phyloP scores from a whole-genome alignment of 2,797 vertebrate species.

The Gymnoscopelus microlampas region DNA sequence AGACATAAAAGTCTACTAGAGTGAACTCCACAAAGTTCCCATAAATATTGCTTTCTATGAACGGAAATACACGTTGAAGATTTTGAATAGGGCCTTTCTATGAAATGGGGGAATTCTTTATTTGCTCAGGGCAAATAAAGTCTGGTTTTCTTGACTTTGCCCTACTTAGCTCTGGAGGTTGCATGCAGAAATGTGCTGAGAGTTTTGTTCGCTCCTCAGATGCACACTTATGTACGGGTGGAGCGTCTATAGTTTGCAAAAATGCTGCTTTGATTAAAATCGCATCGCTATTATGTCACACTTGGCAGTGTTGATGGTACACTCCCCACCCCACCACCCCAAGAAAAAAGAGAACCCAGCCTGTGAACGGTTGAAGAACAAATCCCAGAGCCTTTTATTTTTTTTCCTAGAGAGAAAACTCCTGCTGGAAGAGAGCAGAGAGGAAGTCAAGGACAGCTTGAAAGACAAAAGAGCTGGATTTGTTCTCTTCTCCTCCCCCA shows the following conservation, averaged over 20 bases:
- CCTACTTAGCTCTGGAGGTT: slow-evolving; percentile 5
- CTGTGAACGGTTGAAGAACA: slow-evolving; percentile 39
- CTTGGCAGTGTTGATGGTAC: slow-evolving; percentile 69
- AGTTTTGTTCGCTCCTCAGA: slow-evolving; percentile 38
- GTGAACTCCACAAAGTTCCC: background rate
- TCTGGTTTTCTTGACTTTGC: background rate
- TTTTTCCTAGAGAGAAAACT: slow-evolving; percentile 56
- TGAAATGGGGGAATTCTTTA: slow-evolving; percentile 11
- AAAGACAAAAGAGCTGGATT: slow-evolving; percentile 69
- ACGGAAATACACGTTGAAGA: background rate
- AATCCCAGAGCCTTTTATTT: slow-evolving; percentile 47
- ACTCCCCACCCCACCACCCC: slow-evolving; percentile 63
- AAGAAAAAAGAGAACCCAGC: slow-evolving; percentile 49
- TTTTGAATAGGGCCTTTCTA: background rate
- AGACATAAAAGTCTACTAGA: too few relatives aligned
- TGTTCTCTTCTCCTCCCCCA: slow-evolving; percentile 65
- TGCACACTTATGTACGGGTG: slow-evolving; percentile 56
- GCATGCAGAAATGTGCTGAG: slow-evolving; percentile 21
- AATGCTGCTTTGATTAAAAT: slow-evolving; percentile 85
- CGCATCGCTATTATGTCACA: slow-evolving; percentile 79
- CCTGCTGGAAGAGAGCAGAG: slow-evolving; percentile 46
- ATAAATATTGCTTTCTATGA: slow-evolving; percentile 8
- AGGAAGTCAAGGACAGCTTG: slow-evolving; percentile 65
- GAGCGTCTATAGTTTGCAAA: slow-evolving; percentile 60
- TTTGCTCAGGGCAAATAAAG: slow-evolving; percentile 17